phyloP scores from a whole-genome alignment of 2,888 invertebrate genomes.

The Diogma glabrata region DNA sequence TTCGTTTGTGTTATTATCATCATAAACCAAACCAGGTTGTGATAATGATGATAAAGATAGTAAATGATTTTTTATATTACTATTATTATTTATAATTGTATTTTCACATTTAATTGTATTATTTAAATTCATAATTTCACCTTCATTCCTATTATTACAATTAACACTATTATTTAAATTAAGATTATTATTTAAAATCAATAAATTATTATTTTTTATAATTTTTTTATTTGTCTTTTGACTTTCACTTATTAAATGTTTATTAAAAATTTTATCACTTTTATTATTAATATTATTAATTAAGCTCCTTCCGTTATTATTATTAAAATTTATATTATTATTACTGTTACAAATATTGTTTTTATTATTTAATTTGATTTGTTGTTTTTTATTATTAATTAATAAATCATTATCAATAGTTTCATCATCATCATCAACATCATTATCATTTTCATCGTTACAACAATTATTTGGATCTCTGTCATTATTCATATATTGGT shows the following conservation, averaged over 20 bases:
- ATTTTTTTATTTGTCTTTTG: constrained; percentile 3
- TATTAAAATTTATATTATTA: not conserved
- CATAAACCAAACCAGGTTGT: not conserved
- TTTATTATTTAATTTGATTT: not conserved
- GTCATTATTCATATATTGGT: too few species aligned
- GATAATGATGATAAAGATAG: too few species aligned
- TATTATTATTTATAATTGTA: too few species aligned
- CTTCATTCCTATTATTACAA: constrained; percentile 7
- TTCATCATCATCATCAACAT: not conserved
- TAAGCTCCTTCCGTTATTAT: not conserved
- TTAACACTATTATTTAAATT: constrained; percentile 5
- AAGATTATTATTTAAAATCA: constrained; percentile 9
- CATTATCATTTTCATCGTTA: not conserved
- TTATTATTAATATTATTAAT: constrained; percentile 8
- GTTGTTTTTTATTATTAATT: constrained; percentile 4
- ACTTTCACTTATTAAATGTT: constrained; percentile 5
- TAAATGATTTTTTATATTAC: too few species aligned
- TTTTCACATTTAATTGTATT: too few species aligned
- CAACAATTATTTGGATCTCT: not conserved
- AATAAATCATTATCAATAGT: not conserved
- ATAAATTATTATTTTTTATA: constrained; percentile 4
- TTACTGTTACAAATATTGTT: not conserved
- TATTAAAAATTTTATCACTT: constrained; percentile 4
- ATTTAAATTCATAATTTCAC: not conserved
- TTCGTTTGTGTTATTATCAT: not conserved